Percentiles rank a stretch among this genome's conserved stretches.
These are phyloP conservation scores for Rhinatrema bivittatum DNA, from an alignment of 2,797 vertebrate genomes.

Conservation along the genomic window DNA sequence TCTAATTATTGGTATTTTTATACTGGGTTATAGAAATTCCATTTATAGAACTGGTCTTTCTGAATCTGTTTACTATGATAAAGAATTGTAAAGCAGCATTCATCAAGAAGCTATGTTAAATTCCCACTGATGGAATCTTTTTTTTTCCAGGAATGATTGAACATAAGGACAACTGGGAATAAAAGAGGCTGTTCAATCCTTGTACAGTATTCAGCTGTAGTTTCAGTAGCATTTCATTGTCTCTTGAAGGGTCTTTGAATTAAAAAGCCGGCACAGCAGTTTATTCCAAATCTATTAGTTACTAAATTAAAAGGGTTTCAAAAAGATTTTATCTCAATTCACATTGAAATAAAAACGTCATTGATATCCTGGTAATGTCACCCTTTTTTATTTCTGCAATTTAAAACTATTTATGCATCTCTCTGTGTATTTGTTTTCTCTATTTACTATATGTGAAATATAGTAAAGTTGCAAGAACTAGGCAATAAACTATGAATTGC, in stretches of 20 bases:
- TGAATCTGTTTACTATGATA: too few relatives aligned
- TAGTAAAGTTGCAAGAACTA: too few relatives aligned
- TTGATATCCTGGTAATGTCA: background rate
- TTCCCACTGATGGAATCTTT: too few relatives aligned
- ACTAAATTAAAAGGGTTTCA: background rate
- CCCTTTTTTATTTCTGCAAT: background rate
- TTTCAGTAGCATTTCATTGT: background rate
- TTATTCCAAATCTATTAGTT: background rate
- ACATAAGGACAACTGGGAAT: background rate
- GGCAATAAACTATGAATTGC: too few relatives aligned
- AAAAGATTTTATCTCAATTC: background rate
- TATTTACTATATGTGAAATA: too few relatives aligned
- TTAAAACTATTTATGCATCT: background rate
- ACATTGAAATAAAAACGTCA: background rate
- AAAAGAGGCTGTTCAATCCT: rapidly evolving
- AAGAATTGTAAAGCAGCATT: too few relatives aligned
- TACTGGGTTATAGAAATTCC: too few relatives aligned
- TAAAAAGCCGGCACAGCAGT: rapidly evolving
- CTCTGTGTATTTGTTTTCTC: too few relatives aligned
- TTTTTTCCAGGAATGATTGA: background rate
- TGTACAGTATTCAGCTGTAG: background rate
- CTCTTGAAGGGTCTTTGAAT: background rate
- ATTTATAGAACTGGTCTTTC: too few relatives aligned
- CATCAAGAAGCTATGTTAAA: too few relatives aligned
- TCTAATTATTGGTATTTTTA: too few relatives aligned